Evolutionary conservation across 2,888 invertebrate genomes (phyloP).

Genomic region (Ochropacha duplaris): DNA sequence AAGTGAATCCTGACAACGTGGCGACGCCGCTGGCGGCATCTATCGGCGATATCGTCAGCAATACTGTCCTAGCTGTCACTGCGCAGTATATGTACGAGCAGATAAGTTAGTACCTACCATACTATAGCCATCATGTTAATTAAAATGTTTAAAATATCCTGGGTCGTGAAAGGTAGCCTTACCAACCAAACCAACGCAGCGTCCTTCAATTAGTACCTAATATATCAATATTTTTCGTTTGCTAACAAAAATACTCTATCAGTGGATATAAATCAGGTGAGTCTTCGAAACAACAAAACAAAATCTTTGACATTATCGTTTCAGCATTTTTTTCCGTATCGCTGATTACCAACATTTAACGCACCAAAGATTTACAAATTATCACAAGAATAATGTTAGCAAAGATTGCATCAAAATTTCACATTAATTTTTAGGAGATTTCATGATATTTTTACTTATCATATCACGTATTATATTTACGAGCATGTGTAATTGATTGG

Average conservation of each 20-base stretch:
- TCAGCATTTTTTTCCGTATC: too few relatives aligned
- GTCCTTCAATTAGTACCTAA: too few relatives aligned
- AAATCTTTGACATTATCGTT: too few relatives aligned
- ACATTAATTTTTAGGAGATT: too few relatives aligned
- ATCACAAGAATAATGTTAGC: too few relatives aligned
- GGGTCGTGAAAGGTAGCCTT: too few relatives aligned
- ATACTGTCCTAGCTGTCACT: conserved; percentile 92
- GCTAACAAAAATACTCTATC: conserved; percentile 30
- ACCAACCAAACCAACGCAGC: too few relatives aligned
- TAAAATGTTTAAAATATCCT: too few relatives aligned
- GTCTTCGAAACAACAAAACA: conserved; percentile 15
- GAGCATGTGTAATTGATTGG: not conserved
- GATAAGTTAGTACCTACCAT: conserved; percentile 88
- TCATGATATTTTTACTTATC: not conserved
- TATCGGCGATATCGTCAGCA: conserved; percentile 96
- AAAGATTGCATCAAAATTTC: not conserved
- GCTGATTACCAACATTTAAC: too few relatives aligned
- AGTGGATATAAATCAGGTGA: conserved; percentile 33
- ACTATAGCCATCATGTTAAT: too few relatives aligned
- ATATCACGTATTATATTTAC: not conserved
- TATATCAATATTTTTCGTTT: conserved; percentile 1
- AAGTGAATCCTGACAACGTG: conserved; percentile 97
- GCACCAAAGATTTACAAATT: too few relatives aligned
- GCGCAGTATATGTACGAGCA: conserved; percentile 89
- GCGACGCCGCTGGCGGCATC: conserved; percentile 98